Conservation (phyloP, 2,797 vertebrate species). For the Tauraco hartlaubi region DNA sequence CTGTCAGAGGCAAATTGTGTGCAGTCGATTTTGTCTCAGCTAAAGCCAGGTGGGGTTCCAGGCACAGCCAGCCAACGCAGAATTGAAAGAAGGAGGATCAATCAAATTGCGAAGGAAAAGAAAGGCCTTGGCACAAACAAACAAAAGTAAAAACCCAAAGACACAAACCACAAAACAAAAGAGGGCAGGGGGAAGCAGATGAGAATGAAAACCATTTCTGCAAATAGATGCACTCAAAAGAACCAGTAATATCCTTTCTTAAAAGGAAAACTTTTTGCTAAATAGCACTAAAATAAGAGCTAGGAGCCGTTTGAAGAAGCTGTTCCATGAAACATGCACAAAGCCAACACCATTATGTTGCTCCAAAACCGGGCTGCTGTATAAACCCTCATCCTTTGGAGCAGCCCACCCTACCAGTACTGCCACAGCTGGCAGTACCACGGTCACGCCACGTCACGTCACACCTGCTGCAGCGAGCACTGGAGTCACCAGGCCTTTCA, state of each 20-base stretch:
- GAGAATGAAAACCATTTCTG: conserved; percentile 8
- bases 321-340: background rate
- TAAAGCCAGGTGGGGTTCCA: conserved; percentile 61
- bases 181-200: background rate
- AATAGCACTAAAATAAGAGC: background rate
- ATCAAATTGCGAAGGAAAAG: conserved; percentile 30
- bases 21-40: conserved; percentile 71
- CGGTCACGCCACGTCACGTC: rapidly evolving
- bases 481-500: background rate
- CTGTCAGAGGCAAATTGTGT: conserved; percentile 73
- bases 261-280: background rate
- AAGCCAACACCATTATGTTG: background rate
- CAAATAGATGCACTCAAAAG: background rate
- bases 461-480: background rate
- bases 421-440: background rate
- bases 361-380: background rate
- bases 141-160: background rate
- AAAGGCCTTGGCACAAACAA: conserved; percentile 37
- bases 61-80: conserved; percentile 42
- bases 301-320: background rate
- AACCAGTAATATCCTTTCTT: background rate
- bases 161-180: background rate
- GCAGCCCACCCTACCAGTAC: background rate
- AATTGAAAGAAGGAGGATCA: conserved; percentile 63
- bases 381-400: background rate